These are phyloP conservation scores for Synergus itoensis DNA, from an alignment of 2,888 invertebrate genomes.

Conservation along the genomic window DNA sequence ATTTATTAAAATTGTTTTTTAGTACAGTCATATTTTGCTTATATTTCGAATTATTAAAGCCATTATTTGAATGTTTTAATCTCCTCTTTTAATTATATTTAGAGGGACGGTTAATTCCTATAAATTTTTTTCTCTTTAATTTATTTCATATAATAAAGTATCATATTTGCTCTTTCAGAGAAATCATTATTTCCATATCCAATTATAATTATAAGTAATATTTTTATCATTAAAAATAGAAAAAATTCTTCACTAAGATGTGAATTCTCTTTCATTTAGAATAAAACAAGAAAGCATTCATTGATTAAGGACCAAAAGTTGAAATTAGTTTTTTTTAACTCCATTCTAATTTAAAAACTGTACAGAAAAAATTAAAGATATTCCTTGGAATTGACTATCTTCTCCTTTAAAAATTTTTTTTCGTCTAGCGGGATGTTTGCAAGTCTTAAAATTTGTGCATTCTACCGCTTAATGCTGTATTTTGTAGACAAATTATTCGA, in stretches of 20 bases:
- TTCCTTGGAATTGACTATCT: background rate
- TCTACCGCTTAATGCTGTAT: background rate
- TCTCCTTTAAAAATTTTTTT: background rate
- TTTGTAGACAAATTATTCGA: background rate
- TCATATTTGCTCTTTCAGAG: too few relatives aligned
- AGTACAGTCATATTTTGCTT: background rate
- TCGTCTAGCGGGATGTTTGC: background rate
- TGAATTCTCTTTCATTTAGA: background rate
- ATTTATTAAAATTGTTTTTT: background rate
- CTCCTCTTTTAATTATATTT: background rate
- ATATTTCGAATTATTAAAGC: background rate
- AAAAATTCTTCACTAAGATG: background rate
- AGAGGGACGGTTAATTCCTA: background rate
- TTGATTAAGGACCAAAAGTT: too few relatives aligned
- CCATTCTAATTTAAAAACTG: background rate
- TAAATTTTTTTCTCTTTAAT: background rate
- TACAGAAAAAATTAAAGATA: background rate
- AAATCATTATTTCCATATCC: too few relatives aligned
- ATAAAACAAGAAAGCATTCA: background rate
- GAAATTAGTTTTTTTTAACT: background rate
- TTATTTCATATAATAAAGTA: too few relatives aligned
- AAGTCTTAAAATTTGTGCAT: background rate
- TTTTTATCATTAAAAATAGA: background rate
- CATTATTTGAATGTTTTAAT: background rate
- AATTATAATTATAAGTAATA: background rate